These are phyloP conservation scores for Coleophora flavipennella DNA, from an alignment of 2,888 invertebrate species.

Conservation along the genomic window DNA sequence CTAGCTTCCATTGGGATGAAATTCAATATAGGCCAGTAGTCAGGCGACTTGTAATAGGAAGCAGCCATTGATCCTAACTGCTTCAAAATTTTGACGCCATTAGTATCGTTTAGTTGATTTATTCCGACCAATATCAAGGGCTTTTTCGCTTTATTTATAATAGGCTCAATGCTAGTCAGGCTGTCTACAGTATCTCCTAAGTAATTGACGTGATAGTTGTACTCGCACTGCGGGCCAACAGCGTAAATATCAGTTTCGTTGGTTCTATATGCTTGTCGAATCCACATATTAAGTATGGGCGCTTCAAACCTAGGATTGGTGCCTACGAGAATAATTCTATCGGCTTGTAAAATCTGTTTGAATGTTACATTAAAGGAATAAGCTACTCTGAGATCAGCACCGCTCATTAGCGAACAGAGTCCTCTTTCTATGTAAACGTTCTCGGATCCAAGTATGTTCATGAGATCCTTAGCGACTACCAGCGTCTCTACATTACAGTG, in stretches of 20 bases:
- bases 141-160: conserved; percentile 30
- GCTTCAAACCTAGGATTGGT: conserved; percentile 99
- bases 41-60: conserved; percentile 14
- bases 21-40: conserved; percentile 78
- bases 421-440: conserved; percentile 44
- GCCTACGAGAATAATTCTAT: conserved; percentile 91
- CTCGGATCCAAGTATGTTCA: conserved; percentile 50
- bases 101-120: conserved; percentile 17
- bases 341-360: conserved; percentile 82
- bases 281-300: conserved; percentile 93
- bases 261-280: conserved; percentile 92
- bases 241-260: conserved; percentile 90
- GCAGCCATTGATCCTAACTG: conserved; percentile 20
- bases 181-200: conserved; percentile 29
- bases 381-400: conserved; percentile 41
- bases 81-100: conserved; percentile 25
- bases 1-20: conserved; percentile 93
- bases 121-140: conserved; percentile 55
- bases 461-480: conserved; percentile 50
- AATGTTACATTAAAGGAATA: conserved; percentile 72
- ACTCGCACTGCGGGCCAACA: conserved; percentile 90
- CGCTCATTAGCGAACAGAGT: conserved; percentile 26
- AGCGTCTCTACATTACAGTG: conserved; percentile 54
- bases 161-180: conserved; percentile 18
- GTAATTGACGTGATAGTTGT: conserved; percentile 78